Evolutionary conservation across 2,888 invertebrate genomes (phyloP).

Genomic region (Hypselothyrea guttata): DNA sequence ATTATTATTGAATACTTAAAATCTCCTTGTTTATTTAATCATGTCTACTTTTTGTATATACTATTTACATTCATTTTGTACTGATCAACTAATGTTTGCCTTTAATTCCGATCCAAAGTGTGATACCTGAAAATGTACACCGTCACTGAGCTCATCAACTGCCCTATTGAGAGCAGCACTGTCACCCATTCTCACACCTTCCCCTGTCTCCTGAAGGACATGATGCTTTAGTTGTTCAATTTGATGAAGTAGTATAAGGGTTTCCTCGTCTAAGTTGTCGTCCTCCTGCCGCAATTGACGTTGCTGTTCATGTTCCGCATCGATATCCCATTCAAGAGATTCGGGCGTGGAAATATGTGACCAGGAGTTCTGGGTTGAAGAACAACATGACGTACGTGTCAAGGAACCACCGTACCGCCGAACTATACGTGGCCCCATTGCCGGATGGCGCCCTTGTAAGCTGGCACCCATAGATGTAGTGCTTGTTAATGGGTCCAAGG

Average conservation of each 20-base stretch:
- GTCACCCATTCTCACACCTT: conserved; percentile 66
- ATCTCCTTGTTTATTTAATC: background rate
- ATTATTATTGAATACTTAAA: too few relatives aligned
- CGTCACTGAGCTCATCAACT: conserved; percentile 54
- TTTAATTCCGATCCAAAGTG: conserved; percentile 56
- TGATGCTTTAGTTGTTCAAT: conserved; percentile 87
- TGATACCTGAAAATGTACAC: conserved; percentile 51
- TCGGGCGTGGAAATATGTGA: conserved; percentile 86
- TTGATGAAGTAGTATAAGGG: conserved; percentile 86
- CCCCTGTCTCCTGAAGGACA: conserved; percentile 86
- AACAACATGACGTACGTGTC: conserved; percentile 82
- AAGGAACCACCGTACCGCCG: conserved; percentile 67
- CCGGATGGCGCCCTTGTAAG: conserved; percentile 34
- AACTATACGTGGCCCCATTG: conserved; percentile 24
- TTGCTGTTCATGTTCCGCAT: conserved; percentile 82
- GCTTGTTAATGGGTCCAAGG: conserved; percentile 63
- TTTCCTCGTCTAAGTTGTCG: conserved; percentile 85
- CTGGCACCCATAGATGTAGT: conserved; percentile 45
- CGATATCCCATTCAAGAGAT: conserved; percentile 88
- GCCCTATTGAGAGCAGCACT: conserved; percentile 16
- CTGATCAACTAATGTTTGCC: conserved; percentile 59
- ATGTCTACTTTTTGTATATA: background rate
- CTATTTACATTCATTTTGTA: conserved; percentile 28
- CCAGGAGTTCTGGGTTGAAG: conserved; percentile 83
- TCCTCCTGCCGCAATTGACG: conserved; percentile 81